Percentiles rank a stretch among this genome's conserved stretches.
phyloP scores from a whole-genome alignment of 2,797 vertebrate species.

The Nasua narica region DNA sequence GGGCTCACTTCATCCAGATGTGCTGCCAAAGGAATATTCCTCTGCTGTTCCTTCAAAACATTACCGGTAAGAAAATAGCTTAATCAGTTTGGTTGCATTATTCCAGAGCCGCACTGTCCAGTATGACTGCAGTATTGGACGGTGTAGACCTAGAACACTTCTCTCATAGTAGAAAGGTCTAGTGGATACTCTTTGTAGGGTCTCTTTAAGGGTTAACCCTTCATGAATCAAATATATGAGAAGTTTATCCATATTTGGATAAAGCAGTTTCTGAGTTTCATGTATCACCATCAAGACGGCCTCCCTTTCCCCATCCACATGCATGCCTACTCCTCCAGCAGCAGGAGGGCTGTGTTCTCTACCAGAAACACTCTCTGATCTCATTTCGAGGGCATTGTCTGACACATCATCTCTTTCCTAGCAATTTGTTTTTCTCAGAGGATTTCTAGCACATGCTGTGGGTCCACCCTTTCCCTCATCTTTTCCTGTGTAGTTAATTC shows the following conservation, averaged over 20 bases:
- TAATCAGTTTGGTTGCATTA: background rate
- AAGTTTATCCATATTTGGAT: background rate
- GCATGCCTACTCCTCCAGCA: background rate
- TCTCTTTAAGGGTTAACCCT: background rate
- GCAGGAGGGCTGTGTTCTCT: accelerated
- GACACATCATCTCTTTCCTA: background rate
- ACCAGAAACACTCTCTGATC: background rate
- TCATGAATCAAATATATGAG: background rate
- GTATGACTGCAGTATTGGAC: background rate
- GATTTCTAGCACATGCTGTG: background rate
- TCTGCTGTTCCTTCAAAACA: slow-evolving; percentile 97
- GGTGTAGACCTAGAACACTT: background rate
- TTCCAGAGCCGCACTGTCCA: background rate
- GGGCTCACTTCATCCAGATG: slow-evolving; percentile 95
- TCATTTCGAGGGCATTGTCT: background rate
- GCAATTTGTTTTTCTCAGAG: background rate
- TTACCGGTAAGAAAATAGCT: slow-evolving; percentile 89
- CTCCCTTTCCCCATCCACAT: background rate
- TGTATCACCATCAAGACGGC: background rate
- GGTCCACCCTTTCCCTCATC: background rate
- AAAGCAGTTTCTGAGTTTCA: background rate
- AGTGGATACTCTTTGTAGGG: background rate
- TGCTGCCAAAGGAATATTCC: slow-evolving; percentile 98
- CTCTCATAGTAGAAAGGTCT: background rate
- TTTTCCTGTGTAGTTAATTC: background rate